These are phyloP conservation scores for Axis porcinus DNA, from an alignment of 2,113 vertebrate genomes.

Conservation along the genomic window DNA sequence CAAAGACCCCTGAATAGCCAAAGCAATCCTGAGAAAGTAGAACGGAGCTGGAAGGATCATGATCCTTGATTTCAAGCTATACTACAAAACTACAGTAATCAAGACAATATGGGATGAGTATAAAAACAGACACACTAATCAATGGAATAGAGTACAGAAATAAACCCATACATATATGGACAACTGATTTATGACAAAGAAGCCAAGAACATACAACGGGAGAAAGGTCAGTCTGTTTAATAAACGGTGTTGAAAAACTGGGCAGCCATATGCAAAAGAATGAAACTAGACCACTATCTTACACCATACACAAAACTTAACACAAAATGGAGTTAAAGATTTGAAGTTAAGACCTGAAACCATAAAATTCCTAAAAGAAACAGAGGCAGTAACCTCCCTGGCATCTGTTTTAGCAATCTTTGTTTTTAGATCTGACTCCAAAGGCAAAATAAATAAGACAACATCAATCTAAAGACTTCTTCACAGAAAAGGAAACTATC, in stretches of 20 bases:
- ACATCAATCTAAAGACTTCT: background rate
- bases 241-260: background rate
- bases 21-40: background rate
- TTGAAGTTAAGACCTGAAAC: background rate
- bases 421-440: background rate
- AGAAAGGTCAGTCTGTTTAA: background rate
- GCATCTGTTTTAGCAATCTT: background rate
- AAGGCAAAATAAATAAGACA: background rate
- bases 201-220: background rate
- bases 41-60: background rate
- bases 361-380: background rate
- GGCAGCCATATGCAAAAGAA: background rate
- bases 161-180: background rate
- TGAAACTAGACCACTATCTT: background rate
- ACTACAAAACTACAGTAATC: background rate
- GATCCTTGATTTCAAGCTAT: background rate
- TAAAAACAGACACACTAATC: background rate
- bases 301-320: background rate
- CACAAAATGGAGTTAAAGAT: background rate
- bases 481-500: background rate
- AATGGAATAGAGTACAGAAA: background rate
- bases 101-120: background rate
- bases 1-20: background rate
- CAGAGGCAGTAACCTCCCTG: background rate
- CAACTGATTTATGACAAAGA: background rate